phyloP scores from a whole-genome alignment of 2,797 vertebrate species.

The Sebastes umbrosus region DNA sequence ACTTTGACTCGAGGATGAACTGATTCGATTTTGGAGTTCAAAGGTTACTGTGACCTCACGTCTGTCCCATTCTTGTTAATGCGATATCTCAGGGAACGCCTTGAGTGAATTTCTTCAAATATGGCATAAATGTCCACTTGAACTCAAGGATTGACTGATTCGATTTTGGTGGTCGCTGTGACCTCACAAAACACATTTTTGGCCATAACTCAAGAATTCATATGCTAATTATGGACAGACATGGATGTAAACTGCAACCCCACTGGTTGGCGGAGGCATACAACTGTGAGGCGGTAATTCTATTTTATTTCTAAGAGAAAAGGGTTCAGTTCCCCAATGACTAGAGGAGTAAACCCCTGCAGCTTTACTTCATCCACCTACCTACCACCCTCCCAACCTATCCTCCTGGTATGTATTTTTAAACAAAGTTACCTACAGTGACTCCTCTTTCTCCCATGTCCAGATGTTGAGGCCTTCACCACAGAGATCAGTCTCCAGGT shows the following conservation, averaged over 20 bases:
- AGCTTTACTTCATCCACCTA: background rate
- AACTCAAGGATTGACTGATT: too few species aligned
- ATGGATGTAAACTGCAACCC: background rate
- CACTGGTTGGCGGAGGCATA: background rate
- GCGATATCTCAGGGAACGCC: too few species aligned
- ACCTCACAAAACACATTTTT: too few species aligned
- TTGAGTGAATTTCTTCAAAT: too few species aligned
- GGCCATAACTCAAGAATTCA: too few species aligned
- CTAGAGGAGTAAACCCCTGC: background rate
- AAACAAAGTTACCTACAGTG: background rate
- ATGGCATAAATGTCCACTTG: too few species aligned
- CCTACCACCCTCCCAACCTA: background rate
- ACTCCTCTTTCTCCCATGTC: constrained; percentile 69
- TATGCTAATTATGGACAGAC: background rate
- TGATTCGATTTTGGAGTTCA: too few species aligned
- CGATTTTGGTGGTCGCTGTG: too few species aligned
- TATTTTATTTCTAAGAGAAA: background rate
- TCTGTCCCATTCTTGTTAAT: too few species aligned
- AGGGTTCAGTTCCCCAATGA: background rate
- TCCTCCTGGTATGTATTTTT: background rate
- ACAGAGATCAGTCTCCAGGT: constrained; percentile 90
- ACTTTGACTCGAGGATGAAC: too few species aligned
- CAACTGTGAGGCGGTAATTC: too few species aligned
- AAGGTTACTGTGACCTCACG: too few species aligned
- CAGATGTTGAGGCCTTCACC: constrained; percentile 80